These are phyloP conservation scores for Camelus dromedarius DNA, from an alignment of 2,113 vertebrate species.

Conservation along the genomic window DNA sequence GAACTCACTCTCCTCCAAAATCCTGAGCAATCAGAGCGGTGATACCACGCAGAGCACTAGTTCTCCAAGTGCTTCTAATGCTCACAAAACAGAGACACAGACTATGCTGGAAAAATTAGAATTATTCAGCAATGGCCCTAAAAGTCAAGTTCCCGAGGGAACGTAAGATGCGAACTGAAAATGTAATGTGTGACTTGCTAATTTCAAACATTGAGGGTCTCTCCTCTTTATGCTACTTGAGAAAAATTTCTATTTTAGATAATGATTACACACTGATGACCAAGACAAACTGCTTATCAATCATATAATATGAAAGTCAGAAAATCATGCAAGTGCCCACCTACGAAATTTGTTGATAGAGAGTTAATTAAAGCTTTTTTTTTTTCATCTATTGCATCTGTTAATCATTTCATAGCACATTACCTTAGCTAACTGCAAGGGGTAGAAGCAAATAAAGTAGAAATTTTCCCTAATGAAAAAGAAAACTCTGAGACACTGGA, in stretches of 20 bases:
- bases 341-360: conserved; percentile 62
- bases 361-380: conserved; percentile 58
- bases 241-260: conserved; percentile 32
- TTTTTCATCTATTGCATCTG: conserved; percentile 43
- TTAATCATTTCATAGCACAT: conserved; percentile 58
- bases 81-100: background rate
- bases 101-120: background rate
- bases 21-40: background rate
- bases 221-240: background rate
- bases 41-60: background rate
- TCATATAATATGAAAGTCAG: background rate
- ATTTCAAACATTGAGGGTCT: background rate
- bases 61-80: background rate
- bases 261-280: background rate
- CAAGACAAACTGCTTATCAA: conserved; percentile 44
- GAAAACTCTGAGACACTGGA: conserved; percentile 10
- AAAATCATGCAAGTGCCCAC: background rate
- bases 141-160: background rate
- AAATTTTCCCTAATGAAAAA: conserved; percentile 28
- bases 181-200: background rate
- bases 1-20: background rate
- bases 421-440: conserved; percentile 20
- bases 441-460: conserved; percentile 32
- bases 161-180: background rate
- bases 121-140: conserved; percentile 3